These are phyloP conservation scores for Calameuta filiformis DNA, from an alignment of 2,888 invertebrate species.

Conservation along the genomic window DNA sequence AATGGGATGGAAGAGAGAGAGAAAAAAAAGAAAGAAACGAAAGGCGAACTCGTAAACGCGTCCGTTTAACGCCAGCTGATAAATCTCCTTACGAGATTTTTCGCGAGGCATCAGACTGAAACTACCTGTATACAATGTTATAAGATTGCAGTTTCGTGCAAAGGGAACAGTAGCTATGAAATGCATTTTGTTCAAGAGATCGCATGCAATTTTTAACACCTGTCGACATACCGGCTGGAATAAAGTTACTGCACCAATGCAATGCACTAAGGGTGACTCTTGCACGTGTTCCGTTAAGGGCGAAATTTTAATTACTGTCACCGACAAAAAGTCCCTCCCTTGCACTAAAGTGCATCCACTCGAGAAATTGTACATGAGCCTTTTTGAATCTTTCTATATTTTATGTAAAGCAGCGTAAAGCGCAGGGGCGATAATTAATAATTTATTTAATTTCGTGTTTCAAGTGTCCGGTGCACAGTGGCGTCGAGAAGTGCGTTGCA, in stretches of 20 bases:
- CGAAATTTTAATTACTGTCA: not conserved
- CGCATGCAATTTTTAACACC: not conserved
- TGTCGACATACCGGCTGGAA: not conserved
- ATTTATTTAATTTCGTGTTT: not conserved
- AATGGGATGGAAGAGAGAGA: slow-evolving; percentile 22
- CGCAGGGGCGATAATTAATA: not conserved
- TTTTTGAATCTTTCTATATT: not conserved
- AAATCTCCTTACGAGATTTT: not conserved
- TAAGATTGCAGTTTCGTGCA: not conserved
- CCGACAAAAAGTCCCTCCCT: not conserved
- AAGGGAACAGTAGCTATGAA: not conserved
- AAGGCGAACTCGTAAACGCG: slow-evolving; percentile 15
- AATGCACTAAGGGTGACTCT: too few relatives aligned
- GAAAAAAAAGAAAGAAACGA: slow-evolving; percentile 15
- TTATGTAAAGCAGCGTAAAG: not conserved
- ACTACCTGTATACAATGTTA: not conserved
- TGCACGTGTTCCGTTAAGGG: not conserved
- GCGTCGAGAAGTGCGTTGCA: not conserved
- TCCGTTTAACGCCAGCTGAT: not conserved
- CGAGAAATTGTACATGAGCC: not conserved
- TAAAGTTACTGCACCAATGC: not conserved
- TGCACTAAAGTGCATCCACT: not conserved
- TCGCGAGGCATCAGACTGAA: not conserved
- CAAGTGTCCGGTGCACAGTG: not conserved
- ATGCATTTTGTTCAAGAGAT: not conserved